These are phyloP conservation scores for Drosophila anomalata DNA, from an alignment of 2,888 invertebrate genomes.

Conservation along the genomic window DNA sequence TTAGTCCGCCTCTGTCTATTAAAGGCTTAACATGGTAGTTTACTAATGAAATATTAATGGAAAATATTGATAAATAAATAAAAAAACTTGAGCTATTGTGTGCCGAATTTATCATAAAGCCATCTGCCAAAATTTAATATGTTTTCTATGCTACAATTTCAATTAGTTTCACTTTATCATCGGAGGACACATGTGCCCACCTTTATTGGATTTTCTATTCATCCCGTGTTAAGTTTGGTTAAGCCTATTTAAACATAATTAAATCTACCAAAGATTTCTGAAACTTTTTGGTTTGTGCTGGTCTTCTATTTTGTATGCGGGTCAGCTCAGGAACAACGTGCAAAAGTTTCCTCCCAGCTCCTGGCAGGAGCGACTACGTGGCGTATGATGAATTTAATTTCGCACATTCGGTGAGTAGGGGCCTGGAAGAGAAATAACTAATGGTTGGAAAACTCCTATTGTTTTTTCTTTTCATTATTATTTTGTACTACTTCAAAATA, in stretches of 20 bases:
- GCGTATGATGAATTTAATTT: slow-evolving; percentile 69
- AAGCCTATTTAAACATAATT: slow-evolving; percentile 63
- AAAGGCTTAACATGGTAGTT: neutral
- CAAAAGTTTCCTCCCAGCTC: slow-evolving; percentile 50
- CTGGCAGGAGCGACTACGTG: slow-evolving; percentile 40
- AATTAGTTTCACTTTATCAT: slow-evolving; percentile 14
- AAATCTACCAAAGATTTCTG: slow-evolving; percentile 61
- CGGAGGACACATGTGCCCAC: neutral
- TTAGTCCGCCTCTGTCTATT: neutral
- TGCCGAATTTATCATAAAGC: neutral
- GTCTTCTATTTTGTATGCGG: slow-evolving; percentile 62
- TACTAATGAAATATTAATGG: neutral
- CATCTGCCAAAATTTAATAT: slow-evolving; percentile 1
- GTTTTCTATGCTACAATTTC: slow-evolving; percentile 13
- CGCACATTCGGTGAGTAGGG: slow-evolving; percentile 1
- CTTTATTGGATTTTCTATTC: slow-evolving; percentile 5
- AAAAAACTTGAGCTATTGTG: neutral
- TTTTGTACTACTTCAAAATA: neutral
- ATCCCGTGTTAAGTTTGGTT: slow-evolving; percentile 5
- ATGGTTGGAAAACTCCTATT: slow-evolving; percentile 22
- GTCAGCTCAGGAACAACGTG: slow-evolving; percentile 41
- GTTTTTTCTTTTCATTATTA: slow-evolving; percentile 20
- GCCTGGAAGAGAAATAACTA: slow-evolving; percentile 7
- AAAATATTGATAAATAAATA: too few relatives aligned
- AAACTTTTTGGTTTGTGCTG: slow-evolving; percentile 40